Evolutionary conservation across 2,888 invertebrate genomes (phyloP), one percentile per base, ranked within the genome.

Genomic region (Sarcophaga subvicina): DNA sequence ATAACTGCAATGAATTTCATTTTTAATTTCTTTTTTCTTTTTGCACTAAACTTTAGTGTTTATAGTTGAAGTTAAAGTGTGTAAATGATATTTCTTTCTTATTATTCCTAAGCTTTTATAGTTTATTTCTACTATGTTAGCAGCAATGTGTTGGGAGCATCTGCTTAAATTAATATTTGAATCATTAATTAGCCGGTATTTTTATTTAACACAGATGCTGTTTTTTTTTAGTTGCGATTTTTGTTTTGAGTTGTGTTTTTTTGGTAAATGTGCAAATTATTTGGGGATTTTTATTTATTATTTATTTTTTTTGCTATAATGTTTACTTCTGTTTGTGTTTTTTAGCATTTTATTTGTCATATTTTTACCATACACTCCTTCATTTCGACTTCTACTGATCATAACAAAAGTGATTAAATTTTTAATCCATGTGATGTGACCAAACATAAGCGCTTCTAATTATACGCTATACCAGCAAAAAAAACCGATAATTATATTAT

Each of bases 1-100:
- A 80, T 64, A 25, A 62, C 27, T 25, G 72, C 47, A 8, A 72
- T 22, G 20, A 80, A 72, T 80, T 80, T 80, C 80, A 80, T 80
- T 59, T 80, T 72, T 20, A 60, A 67, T n/a, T 67, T 37, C 10
- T 66, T n/a, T 66, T 37, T 45, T 37, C 6, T 37, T 37, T 27
- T 4, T 27, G 37, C 6, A 37, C 6, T 60, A 60, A n/a, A 60
- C 17, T 20, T 62, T 8, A 45, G 62, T 73, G 60, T 63, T 73
- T 4, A 22, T 8, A 8, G 45, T 22, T 63, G 17, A 54, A 17
- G 54, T 54, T 17, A 4, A 54, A 54, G 17, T 3, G 54, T 17
- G 54, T 12, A 14, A 14, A 17, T 22, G 62, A 22, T 47, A 14
- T 22, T 47, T 22, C 3, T 49, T 49, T 63, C 45, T 4, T 47